phyloP scores from a whole-genome alignment of 2,888 invertebrate species.

The Scaptomyza cyrtandrae region DNA sequence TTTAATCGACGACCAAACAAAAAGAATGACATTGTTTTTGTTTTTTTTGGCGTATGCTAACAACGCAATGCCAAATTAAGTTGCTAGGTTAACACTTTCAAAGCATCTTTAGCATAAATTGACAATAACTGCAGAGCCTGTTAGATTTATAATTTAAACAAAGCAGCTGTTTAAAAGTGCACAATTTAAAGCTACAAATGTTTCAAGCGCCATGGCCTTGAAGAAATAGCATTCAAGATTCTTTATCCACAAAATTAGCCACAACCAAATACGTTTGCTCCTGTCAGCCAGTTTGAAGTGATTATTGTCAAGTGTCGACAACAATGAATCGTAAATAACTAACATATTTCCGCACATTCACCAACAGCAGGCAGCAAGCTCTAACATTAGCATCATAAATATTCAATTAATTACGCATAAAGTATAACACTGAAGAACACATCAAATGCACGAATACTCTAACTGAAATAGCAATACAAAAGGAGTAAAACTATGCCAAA shows the following conservation, averaged over 20 bases:
- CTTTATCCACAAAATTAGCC: conserved; percentile 37
- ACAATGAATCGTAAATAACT: conserved; percentile 74
- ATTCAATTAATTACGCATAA: conserved; percentile 71
- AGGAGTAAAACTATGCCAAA: not conserved
- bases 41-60: conserved; percentile 31
- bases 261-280: conserved; percentile 17
- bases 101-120: conserved; percentile 52
- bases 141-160: conserved; percentile 34
- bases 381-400: conserved; percentile 63
- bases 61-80: conserved; percentile 56
- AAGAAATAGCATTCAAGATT: conserved; percentile 29
- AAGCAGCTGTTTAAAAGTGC: conserved; percentile 44
- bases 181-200: conserved; percentile 38
- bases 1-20: conserved; percentile 40
- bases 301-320: conserved; percentile 67
- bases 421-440: conserved; percentile 36
- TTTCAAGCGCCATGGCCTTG: conserved; percentile 42
- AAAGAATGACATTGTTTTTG: conserved; percentile 1
- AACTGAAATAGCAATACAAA: not conserved
- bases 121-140: conserved; percentile 29
- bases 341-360: conserved; percentile 76
- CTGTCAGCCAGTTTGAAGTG: conserved; percentile 43
- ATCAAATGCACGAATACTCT: conserved; percentile 11
- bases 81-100: conserved; percentile 45
- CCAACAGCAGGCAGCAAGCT: conserved; percentile 24